Percentiles rank a stretch among this genome's conserved stretches.
Conservation (phyloP, 2,113 vertebrate genomes). For the Corapipo altera region DNA sequence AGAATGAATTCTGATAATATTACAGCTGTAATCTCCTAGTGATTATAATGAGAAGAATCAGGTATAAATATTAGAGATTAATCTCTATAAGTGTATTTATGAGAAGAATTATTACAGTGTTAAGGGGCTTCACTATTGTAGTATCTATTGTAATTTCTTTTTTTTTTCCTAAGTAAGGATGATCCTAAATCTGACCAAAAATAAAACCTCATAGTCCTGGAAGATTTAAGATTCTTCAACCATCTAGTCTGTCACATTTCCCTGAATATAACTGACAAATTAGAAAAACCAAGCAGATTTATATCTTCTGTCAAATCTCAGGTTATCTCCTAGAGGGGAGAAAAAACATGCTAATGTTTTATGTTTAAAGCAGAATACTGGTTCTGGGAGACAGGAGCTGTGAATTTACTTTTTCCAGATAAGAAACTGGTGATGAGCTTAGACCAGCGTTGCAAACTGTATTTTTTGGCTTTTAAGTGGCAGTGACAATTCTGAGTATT, state of each 20-base stretch:
- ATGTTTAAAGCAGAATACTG: background rate
- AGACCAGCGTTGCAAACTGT: background rate
- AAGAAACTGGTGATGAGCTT: background rate
- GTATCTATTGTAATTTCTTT: background rate
- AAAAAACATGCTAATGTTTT: background rate
- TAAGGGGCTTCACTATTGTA: background rate
- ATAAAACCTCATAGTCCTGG: background rate
- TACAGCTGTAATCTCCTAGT: background rate
- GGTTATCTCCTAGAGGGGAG: fast-evolving
- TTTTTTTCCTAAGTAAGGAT: background rate
- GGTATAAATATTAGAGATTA: background rate
- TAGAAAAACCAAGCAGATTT: background rate
- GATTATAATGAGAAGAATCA: background rate
- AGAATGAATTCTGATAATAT: background rate
- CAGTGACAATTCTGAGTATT: background rate
- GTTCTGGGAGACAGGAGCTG: background rate
- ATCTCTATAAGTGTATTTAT: background rate
- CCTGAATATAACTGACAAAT: background rate
- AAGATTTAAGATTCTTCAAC: background rate
- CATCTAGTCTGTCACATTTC: background rate
- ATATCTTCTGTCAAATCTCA: background rate
- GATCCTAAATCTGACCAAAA: background rate
- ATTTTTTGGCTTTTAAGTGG: background rate
- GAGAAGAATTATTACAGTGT: background rate
- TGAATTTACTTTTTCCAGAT: background rate